A percentile compares a stretch with the other conserved stretches of the same genome.
These are phyloP conservation scores for Onthophagus sagittarius DNA, from an alignment of 2,888 invertebrate species.

Conservation along the genomic window DNA sequence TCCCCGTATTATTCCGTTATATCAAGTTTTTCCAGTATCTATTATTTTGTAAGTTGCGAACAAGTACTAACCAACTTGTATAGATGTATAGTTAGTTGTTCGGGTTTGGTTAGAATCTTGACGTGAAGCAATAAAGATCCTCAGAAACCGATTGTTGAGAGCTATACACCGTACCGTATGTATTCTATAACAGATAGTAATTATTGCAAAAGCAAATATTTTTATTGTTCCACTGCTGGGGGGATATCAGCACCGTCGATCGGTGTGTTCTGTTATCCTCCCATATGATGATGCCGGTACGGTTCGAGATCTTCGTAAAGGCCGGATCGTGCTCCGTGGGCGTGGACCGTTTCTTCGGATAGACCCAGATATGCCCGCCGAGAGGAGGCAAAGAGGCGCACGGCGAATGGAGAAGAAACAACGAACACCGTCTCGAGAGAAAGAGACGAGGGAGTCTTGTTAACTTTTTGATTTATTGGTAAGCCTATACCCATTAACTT, in stretches of 20 bases:
- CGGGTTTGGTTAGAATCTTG: background rate
- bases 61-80: background rate
- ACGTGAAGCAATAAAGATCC: conserved; percentile 25
- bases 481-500: conserved; percentile 25
- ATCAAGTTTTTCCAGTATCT: no score
- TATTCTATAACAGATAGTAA: conserved; percentile 32
- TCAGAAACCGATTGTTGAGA: conserved; percentile 20
- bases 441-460: conserved; percentile 41
- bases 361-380: background rate
- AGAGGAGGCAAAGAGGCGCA: background rate
- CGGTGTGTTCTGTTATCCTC: conserved; percentile 36
- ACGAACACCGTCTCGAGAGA: conserved; percentile 11
- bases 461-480: conserved; percentile 48
- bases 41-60: no score
- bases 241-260: conserved; percentile 26
- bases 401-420: background rate
- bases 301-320: conserved; percentile 25
- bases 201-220: conserved; percentile 48
- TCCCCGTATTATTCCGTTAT: no score
- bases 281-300: conserved; percentile 45
- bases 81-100: background rate
- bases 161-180: conserved; percentile 26
- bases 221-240: conserved; percentile 42
- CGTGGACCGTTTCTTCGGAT: conserved; percentile 37
- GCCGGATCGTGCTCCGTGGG: conserved; percentile 45